Conservation (phyloP, 2,888 invertebrate species). For the Cantharis rufa region DNA sequence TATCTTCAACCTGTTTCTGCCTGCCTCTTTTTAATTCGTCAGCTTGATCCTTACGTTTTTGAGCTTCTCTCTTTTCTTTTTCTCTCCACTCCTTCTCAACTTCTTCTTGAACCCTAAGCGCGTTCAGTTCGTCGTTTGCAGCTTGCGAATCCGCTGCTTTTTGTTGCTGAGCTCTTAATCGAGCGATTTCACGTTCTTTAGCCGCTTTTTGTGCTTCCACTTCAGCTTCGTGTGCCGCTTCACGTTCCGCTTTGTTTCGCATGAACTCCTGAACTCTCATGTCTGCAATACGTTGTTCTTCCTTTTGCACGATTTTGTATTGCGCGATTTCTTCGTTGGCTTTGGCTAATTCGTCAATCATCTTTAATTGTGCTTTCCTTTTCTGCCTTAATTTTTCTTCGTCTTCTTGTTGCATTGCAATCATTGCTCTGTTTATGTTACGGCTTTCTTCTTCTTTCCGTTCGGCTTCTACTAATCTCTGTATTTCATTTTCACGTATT, state of each 20-base stretch:
- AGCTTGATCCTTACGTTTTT: constrained; percentile 61
- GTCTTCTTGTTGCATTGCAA: constrained; percentile 68
- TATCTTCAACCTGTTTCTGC: constrained; percentile 57
- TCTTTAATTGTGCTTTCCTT: constrained; percentile 58
- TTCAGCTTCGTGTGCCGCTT: constrained; percentile 61
- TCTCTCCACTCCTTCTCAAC: constrained; percentile 72
- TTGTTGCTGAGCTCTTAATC: constrained; percentile 59
- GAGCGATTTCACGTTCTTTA: constrained; percentile 66
- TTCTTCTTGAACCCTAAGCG: constrained; percentile 60
- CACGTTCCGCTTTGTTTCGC: constrained; percentile 64
- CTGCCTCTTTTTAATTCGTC: constrained; percentile 56
- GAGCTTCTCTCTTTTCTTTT: constrained; percentile 65
- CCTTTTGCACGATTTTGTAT: constrained; percentile 65
- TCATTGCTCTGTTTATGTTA: constrained; percentile 64
- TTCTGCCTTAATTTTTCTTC: constrained; percentile 63
- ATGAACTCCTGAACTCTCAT: constrained; percentile 66
- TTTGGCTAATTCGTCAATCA: constrained; percentile 64
- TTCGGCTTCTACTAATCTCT: constrained; percentile 64
- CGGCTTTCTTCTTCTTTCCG: constrained; percentile 71
- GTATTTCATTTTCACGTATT: constrained; percentile 59
- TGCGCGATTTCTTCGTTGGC: constrained; percentile 66
- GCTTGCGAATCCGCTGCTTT: constrained; percentile 59
- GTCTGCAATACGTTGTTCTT: constrained; percentile 69
- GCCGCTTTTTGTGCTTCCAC: constrained; percentile 60
- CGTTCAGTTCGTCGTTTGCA: constrained; percentile 58